Percentiles rank a stretch among this genome's conserved stretches.
phyloP scores from a whole-genome alignment of 1,140 invertebrate genomes.

The Rhizoglyphus robini region DNA sequence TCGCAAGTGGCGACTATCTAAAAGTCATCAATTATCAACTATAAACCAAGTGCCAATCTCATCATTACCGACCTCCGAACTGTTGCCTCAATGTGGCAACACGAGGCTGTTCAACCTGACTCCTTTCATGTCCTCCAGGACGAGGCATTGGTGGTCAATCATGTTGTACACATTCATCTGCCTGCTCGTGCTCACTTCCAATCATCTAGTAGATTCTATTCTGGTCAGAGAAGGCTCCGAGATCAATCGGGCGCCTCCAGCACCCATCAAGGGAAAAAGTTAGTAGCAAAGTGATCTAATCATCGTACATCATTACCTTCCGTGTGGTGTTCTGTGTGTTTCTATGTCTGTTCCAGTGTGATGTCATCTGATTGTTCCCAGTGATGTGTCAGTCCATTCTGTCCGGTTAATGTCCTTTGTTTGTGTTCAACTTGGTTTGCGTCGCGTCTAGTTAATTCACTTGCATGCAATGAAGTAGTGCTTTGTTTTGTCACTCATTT shows the following conservation, averaged over 20 bases:
- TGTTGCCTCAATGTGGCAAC: not conserved
- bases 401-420: not conserved
- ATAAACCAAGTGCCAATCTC: not conserved
- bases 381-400: not conserved
- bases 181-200: not conserved
- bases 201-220: conserved; percentile 2
- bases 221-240: conserved; percentile 9
- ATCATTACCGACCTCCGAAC: not conserved
- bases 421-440: not conserved
- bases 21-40: not conserved
- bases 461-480: not conserved
- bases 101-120: not conserved
- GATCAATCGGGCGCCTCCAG: not conserved
- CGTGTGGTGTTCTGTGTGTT: not conserved
- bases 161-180: not conserved
- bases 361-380: not conserved
- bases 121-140: not conserved
- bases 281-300: too few species aligned
- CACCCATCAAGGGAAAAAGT: conserved; percentile 14
- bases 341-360: not conserved
- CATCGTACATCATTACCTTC: too few species aligned
- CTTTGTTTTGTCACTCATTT: too few species aligned
- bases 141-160: conserved; percentile 9
- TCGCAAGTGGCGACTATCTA: not conserved
- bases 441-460: not conserved